Base-by-base conservation (phyloP, 2,888 invertebrate genomes). In the Nipponacmea schrenckii region DNA sequence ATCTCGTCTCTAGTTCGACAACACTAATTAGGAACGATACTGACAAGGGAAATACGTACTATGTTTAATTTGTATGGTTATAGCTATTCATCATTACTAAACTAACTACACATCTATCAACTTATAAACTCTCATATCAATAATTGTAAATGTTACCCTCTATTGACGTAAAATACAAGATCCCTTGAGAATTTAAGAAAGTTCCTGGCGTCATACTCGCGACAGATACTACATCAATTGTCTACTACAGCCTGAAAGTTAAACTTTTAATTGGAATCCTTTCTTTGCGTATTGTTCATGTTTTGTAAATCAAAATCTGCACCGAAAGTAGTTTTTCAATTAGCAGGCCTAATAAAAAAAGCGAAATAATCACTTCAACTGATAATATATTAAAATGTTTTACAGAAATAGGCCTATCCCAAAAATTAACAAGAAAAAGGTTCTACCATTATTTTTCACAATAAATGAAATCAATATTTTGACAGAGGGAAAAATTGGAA, bases 161-260 rank as follows among this genome's bases (percentile, higher is more conserved):
- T 24, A 20, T 56, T 56, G 56, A 24, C 56, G 56, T 24, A 56
- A 56, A 56, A 56, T 56, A 56, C 24, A 24, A 56, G 24, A 24
- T 20, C 24, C 20, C 24, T 24, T 24, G 56, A 56, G 24, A 24
- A 56, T 24, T 20, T 10, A 3, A 24, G 56, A 24, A 24, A 56
- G 56, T 56, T 56, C 56, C 56, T 56, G 56, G 56, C 56, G 56
- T 56, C 56, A 56, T 56, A 56, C 56, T 56, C 24, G 24, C 20
- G 56, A 56, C 56, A 56, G 20, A 20, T 56, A 56, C 56, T 56
- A 20, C 56, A 24, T 56, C 56, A 56, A 24, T 56, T 56, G 56
- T 56, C 56, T 56, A 15, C 56, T 56, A 20, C 56, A 2, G 20
- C 20, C 10, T 56, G 56, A 56, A 39, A 39, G 7, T 39, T 10